Base-by-base conservation (phyloP, 2,888 invertebrate species). In the Andrena flavipes region DNA sequence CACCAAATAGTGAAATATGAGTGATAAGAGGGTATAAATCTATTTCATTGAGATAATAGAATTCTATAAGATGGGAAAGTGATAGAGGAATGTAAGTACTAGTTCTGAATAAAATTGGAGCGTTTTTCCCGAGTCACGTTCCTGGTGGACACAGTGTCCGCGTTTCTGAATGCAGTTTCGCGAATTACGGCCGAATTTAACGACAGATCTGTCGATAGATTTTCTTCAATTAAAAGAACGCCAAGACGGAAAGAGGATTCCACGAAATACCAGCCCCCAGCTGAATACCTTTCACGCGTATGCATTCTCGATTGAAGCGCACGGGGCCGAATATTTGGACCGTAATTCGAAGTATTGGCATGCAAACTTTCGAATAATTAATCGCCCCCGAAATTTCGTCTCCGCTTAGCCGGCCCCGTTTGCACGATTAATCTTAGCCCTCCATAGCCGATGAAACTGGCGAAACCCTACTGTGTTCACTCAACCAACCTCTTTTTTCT, bases 361-460 rank as follows among this genome's bases (percentile, higher is more conserved):
- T 13, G 79, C 75, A 68, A 87, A 87, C 77, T 87, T 87, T 74
- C 77, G 68, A 75, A 77, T 84, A 87, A 87, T 87, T 87, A 85
- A 87, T 87, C 76, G 85, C 33, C 49, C 29, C 64, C 56, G 63
- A 87, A 87, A 87, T 87, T 87, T 87, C 81, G 74, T 77, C 70
- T 75, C 80, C 56, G 54, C 82, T 68, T 54, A 30, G 10, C 67
- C 42, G 13, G 20, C 35, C 60, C 7, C 56, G 51, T 13, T 30
- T 60, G n/a, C 63, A 30, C 63, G 76, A 82, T 87, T 87, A 87
- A 85, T 87, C 87, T 87, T 85, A 85, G 82, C 54, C 72, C 48
- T 23, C 13, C 67, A 56, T 71, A 64, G 65, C 74, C 78, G 78
- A 62, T 73, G 54, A 54, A 59, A 23, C 2, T 16, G 49, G 48